Evolutionary conservation across 2,888 invertebrate genomes (phyloP), one percentile per base, ranked within the genome.

Genomic region (Ormyrus nitidulus): DNA sequence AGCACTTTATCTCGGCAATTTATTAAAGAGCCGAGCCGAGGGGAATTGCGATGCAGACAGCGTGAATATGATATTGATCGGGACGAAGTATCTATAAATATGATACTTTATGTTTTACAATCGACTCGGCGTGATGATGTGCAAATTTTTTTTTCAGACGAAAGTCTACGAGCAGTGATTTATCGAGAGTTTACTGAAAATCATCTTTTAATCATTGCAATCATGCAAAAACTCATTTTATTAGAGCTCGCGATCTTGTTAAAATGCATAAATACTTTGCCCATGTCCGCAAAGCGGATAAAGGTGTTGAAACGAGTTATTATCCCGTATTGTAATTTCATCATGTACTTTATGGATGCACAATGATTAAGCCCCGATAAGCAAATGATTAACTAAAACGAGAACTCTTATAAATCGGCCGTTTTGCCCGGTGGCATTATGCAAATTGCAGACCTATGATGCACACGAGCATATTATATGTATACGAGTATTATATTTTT

Each of bases 231-330:
- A 34, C 34, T 34, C 34, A 34, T 34, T 13, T 34, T 13, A 13
- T 13, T 13, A 34, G 2, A 34, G 34, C 34, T 34, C 34, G 34
- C 34, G 34, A 34, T 34, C 34, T 34, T 34, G 34, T 34, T 1
- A 34, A 34, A 34, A 2, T 34, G 34, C 34, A 34, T 34, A 34
- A 34, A 34, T 34, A 34, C 34, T 34, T 34, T 34, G 1, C 34
- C 34, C 34, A 34, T 34, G 34, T 1, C 34, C 34, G 34, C 34
- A 34, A 34, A 34, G 34, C 1, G 34, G 34, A 34, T 34, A 56
- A 56, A 56, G 10, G n/a, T n/a, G 19, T 59, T 61, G 11, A 59
- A 61, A 19, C 51, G 19, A 71, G 59, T 68, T 54, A 71, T 71
- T 58, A 70, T 58, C 11, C 49, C 49, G 11, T 5, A 59, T 61